Evolutionary conservation across 2,888 invertebrate species (phyloP).

Genomic region (Drosophila picticornis): DNA sequence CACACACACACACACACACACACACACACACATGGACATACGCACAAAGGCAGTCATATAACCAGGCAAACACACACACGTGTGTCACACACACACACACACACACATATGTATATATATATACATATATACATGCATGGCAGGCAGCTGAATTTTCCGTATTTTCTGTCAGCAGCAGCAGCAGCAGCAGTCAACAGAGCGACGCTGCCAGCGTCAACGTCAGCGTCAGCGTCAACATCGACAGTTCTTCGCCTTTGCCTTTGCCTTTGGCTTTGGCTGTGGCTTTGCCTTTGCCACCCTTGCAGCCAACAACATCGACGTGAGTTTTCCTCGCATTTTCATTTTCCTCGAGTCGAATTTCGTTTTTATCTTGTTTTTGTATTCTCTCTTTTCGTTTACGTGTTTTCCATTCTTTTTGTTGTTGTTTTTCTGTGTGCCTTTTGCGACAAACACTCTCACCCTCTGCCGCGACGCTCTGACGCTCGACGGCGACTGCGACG

Average conservation of each 20-base stretch:
- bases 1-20: not conserved
- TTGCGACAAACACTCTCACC: constrained; percentile 39
- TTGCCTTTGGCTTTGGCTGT: constrained; percentile 3
- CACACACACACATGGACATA: not conserved
- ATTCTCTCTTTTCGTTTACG: not conserved
- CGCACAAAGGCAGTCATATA: not conserved
- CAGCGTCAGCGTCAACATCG: constrained; percentile 9
- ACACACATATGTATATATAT: not conserved
- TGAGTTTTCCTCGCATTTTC: constrained; percentile 49
- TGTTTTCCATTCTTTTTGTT: not conserved
- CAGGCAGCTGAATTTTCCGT: constrained; percentile 55
- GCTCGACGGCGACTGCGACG: constrained; percentile 14
- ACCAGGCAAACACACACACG: not conserved
- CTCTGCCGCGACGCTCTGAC: constrained; percentile 7
- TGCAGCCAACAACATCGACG: constrained; percentile 32
- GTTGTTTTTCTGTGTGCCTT: constrained; percentile 20
- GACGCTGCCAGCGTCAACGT: constrained; percentile 6
- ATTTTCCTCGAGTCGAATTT: constrained; percentile 52
- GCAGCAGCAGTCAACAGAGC: constrained; percentile 18
- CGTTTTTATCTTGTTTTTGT: constrained; percentile 17
- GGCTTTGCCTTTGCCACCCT: constrained; percentile 52
- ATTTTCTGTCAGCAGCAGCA: constrained; percentile 30
- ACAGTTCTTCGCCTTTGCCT: constrained; percentile 16
- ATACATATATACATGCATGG: not conserved
- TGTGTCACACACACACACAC: constrained; percentile 1